Evolutionary conservation across 2,113 vertebrate genomes (phyloP).

Genomic region (Barnardius zonarius): DNA sequence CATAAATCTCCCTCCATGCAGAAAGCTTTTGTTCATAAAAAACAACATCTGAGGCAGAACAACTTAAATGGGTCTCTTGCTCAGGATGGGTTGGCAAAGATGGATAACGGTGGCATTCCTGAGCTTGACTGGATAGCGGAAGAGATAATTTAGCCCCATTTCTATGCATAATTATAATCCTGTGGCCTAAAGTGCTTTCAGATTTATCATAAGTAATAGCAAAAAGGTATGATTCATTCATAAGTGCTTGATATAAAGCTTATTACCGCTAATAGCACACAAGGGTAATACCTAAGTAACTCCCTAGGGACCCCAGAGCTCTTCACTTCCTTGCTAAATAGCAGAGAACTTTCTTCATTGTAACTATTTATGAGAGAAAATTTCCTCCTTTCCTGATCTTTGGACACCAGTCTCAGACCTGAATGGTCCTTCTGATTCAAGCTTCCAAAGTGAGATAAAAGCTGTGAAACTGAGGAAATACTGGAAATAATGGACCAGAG

Average conservation of each 20-base stretch:
- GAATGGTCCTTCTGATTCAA: neutral
- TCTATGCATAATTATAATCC: neutral
- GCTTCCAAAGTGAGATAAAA: neutral
- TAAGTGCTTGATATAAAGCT: neutral
- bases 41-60: neutral
- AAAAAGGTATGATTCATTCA: neutral
- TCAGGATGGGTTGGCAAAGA: neutral
- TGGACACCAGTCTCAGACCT: neutral
- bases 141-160: constrained; percentile 31
- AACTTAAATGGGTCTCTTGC: neutral
- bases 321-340: neutral
- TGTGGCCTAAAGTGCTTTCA: neutral
- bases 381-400: neutral
- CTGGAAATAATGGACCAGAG: neutral
- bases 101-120: neutral
- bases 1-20: constrained; percentile 43
- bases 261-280: neutral
- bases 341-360: neutral
- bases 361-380: neutral
- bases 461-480: neutral
- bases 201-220: neutral
- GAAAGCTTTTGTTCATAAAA: constrained; percentile 26
- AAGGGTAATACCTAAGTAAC: neutral
- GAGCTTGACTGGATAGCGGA: neutral
- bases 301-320: neutral